Conservation (phyloP, 2,888 invertebrate species). For the Sthenelais limicola region DNA sequence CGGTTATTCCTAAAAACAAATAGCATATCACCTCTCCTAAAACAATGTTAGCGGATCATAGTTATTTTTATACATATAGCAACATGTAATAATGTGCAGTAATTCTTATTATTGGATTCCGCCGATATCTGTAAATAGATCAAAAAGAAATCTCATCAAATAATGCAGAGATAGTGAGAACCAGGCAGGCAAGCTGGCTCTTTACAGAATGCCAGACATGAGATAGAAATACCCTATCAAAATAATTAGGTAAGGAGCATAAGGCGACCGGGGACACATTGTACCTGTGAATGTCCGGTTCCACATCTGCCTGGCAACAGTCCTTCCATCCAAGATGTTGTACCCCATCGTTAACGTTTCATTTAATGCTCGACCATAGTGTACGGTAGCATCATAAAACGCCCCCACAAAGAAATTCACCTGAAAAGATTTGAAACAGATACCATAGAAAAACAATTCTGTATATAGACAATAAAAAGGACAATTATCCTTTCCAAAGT, state of each 20-base stretch:
- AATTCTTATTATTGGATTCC: neutral
- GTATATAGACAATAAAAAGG: neutral
- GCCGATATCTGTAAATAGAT: neutral
- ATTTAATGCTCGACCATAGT: slow-evolving; percentile 60
- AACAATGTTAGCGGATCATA: too few relatives aligned
- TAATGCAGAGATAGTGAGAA: too few relatives aligned
- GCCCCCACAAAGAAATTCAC: slow-evolving; percentile 61
- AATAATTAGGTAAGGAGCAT: too few relatives aligned
- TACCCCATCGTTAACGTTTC: slow-evolving; percentile 54
- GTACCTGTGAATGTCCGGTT: slow-evolving; percentile 59
- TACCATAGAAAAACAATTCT: slow-evolving; percentile 14
- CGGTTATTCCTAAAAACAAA: slow-evolving; percentile 56
- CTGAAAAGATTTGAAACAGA: slow-evolving; percentile 51
- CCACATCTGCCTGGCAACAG: slow-evolving; percentile 56
- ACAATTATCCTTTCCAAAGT: neutral
- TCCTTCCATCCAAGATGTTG: slow-evolving; percentile 52
- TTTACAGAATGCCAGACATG: too few relatives aligned
- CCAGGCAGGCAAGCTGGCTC: too few relatives aligned
- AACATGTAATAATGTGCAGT: neutral
- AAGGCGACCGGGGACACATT: too few relatives aligned
- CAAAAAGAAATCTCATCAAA: too few relatives aligned
- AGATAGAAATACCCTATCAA: too few relatives aligned
- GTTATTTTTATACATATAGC: too few relatives aligned
- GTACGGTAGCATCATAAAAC: slow-evolving; percentile 59
- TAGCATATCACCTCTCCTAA: too few relatives aligned